Percentiles rank a stretch among this genome's conserved stretches.
phyloP scores from a whole-genome alignment of 2,888 invertebrate species.

The Chrysomela aeneicollis region DNA sequence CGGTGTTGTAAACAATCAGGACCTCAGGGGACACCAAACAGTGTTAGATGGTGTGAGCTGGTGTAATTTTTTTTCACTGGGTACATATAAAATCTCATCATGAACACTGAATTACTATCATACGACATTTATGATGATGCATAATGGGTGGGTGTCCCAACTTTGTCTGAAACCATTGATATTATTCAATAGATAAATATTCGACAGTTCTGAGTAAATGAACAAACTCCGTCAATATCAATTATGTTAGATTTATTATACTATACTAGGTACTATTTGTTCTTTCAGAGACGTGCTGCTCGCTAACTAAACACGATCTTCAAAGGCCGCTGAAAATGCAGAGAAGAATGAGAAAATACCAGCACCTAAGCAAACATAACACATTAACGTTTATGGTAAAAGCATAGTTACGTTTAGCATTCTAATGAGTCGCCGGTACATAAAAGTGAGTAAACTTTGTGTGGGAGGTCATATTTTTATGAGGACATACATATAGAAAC shows the following conservation, averaged over 20 bases:
- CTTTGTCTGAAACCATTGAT: too few species aligned
- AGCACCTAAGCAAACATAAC: slow-evolving; percentile 54
- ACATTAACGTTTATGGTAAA: slow-evolving; percentile 55
- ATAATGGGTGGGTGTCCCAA: too few species aligned
- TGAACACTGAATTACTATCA: too few species aligned
- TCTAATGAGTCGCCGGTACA: slow-evolving; percentile 51
- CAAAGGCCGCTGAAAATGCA: slow-evolving; percentile 43
- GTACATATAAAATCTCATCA: too few species aligned
- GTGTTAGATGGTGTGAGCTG: too few species aligned
- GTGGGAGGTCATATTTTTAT: slow-evolving; percentile 55
- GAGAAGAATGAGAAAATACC: slow-evolving; percentile 29
- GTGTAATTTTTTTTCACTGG: too few species aligned
- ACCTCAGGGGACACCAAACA: too few species aligned
- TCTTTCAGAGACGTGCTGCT: slow-evolving; percentile 30
- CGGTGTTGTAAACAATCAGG: too few species aligned
- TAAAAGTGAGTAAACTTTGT: slow-evolving; percentile 49
- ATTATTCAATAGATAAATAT: too few species aligned
- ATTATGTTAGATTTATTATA: slow-evolving; percentile 21
- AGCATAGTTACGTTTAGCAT: slow-evolving; percentile 54
- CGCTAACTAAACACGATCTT: slow-evolving; percentile 46
- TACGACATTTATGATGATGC: too few species aligned
- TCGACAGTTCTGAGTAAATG: slow-evolving; percentile 6
- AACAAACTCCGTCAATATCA: slow-evolving; percentile 25
- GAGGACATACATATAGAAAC: slow-evolving; percentile 18
- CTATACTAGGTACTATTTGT: slow-evolving; percentile 27